phyloP scores from a whole-genome alignment of 2,888 invertebrate species.

The Polymixis flavicincta region DNA sequence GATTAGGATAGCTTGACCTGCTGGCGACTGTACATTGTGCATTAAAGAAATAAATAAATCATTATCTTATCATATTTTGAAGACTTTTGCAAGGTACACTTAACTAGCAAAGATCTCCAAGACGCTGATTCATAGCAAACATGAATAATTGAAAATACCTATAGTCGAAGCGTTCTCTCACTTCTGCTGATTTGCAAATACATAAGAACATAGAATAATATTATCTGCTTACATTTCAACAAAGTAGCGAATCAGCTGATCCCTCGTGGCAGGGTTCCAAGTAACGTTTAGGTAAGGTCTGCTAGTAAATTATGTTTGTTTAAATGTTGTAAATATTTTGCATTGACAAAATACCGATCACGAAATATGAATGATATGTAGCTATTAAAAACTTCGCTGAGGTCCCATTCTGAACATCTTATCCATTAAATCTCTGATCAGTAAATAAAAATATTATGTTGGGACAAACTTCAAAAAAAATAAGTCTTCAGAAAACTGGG shows the following conservation, averaged over 20 bases:
- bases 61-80: too few relatives aligned
- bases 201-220: conserved; percentile 22
- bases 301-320: conserved; percentile 13
- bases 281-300: conserved; percentile 20
- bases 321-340: conserved; percentile 8
- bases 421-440: not conserved
- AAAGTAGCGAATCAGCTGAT: conserved; percentile 46
- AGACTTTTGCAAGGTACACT: too few relatives aligned
- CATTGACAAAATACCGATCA: not conserved
- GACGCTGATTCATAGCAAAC: conserved; percentile 1
- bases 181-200: conserved; percentile 29
- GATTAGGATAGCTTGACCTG: too few relatives aligned
- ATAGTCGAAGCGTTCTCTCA: conserved; percentile 2
- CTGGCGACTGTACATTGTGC: too few relatives aligned
- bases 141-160: conserved; percentile 31
- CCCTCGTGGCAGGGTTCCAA: conserved; percentile 53
- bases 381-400: not conserved
- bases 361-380: not conserved
- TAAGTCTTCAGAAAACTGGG: not conserved
- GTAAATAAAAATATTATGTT: not conserved
- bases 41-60: too few relatives aligned
- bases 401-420: not conserved
- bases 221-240: conserved; percentile 34
- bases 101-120: not conserved
- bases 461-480: not conserved